Conservation (phyloP, 2,113 vertebrate genomes). For the Polypterus bichir region DNA sequence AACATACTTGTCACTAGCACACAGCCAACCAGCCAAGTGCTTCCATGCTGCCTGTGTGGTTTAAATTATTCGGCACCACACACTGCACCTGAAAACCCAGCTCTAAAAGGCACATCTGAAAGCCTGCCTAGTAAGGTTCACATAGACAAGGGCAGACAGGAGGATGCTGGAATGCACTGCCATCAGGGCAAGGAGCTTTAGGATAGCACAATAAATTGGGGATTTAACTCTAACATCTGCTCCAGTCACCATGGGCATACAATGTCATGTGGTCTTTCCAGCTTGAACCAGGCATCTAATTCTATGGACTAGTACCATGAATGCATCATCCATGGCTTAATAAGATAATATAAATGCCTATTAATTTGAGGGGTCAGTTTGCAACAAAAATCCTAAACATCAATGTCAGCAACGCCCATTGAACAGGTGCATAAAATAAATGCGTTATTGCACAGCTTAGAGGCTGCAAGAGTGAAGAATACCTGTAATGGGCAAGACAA, state of each 20-base stretch:
- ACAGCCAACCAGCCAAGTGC: not conserved
- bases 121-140: conserved; percentile 52
- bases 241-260: conserved; percentile 6
- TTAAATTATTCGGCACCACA: conserved; percentile 45
- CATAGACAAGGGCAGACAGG: not conserved
- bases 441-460: too few species aligned
- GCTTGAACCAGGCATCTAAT: not conserved
- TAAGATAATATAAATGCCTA: not conserved
- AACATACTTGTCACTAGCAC: conserved; percentile 11
- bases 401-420: too few species aligned
- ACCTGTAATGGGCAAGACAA: too few species aligned
- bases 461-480: too few species aligned
- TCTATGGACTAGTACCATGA: not conserved
- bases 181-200: not conserved
- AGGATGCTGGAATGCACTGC: not conserved
- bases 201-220: too few species aligned
- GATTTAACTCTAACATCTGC: not conserved
- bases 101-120: conserved; percentile 61
- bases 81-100: conserved; percentile 44
- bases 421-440: too few species aligned
- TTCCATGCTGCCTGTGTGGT: conserved; percentile 28
- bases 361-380: not conserved
- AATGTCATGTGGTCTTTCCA: not conserved
- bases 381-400: too few species aligned
- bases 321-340: not conserved